These are phyloP conservation scores for Jaculus jaculus DNA, from an alignment of 2,113 vertebrate species.

Conservation along the genomic window DNA sequence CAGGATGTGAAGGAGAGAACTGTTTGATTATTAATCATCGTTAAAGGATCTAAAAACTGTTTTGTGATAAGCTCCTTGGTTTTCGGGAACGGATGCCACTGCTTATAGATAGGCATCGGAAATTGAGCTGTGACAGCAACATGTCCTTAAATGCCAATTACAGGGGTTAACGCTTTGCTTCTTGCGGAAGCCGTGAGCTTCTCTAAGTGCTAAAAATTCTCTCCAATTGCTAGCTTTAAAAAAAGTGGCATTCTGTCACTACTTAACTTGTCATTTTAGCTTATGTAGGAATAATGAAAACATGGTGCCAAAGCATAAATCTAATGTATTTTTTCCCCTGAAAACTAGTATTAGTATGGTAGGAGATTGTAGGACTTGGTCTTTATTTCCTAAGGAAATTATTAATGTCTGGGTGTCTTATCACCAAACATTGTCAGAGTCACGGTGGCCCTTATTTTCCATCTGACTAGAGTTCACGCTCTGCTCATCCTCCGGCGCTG, in stretches of 20 bases:
- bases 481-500: conserved; percentile 61
- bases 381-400: conserved; percentile 9
- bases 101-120: conserved; percentile 65
- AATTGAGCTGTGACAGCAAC: conserved; percentile 60
- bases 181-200: conserved; percentile 58
- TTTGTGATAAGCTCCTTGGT: conserved; percentile 72
- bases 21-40: conserved; percentile 72
- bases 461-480: conserved; percentile 67
- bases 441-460: conserved; percentile 62
- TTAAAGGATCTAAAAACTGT: not conserved
- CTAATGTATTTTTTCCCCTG: conserved; percentile 4
- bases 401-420: conserved; percentile 61
- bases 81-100: conserved; percentile 37
- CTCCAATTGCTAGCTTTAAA: not conserved
- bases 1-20: conserved; percentile 30
- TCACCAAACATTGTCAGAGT: conserved; percentile 66
- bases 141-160: conserved; percentile 65
- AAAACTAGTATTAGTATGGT: conserved; percentile 29
- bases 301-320: not conserved
- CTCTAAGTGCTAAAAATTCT: conserved; percentile 69
- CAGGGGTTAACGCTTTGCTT: conserved; percentile 70
- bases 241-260: conserved; percentile 35
- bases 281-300: conserved; percentile 62
- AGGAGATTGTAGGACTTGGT: not conserved
- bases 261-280: conserved; percentile 32